These are phyloP conservation scores for Tachina grossa DNA, from an alignment of 2,888 invertebrate genomes.

Conservation along the genomic window DNA sequence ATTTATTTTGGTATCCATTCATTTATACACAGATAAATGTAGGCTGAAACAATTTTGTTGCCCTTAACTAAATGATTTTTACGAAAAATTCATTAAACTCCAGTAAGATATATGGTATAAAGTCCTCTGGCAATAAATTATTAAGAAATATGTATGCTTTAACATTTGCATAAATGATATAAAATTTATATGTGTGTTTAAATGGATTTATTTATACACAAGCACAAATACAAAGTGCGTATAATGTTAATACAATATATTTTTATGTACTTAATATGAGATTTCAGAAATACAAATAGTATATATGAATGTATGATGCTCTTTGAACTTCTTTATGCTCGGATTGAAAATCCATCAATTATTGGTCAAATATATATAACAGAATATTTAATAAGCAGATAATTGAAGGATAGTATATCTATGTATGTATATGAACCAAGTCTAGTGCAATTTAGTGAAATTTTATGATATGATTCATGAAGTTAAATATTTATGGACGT, in stretches of 20 bases:
- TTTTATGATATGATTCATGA: too few species aligned
- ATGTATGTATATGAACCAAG: too few species aligned
- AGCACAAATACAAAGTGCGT: not conserved
- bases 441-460: too few species aligned
- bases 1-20: slow-evolving; percentile 1
- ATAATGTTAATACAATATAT: not conserved
- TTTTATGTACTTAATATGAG: slow-evolving; percentile 20
- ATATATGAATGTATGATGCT: not conserved
- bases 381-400: slow-evolving; percentile 7
- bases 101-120: slow-evolving; percentile 58
- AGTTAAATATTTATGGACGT: too few species aligned
- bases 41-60: slow-evolving; percentile 56
- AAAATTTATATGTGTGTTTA: slow-evolving; percentile 36
- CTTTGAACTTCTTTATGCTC: slow-evolving; percentile 25
- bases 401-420: not conserved
- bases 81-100: slow-evolving; percentile 61
- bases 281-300: slow-evolving; percentile 13
- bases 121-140: slow-evolving; percentile 64
- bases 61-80: slow-evolving; percentile 62
- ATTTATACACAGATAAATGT: slow-evolving; percentile 41
- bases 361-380: not conserved
- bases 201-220: slow-evolving; percentile 1
- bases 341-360: slow-evolving; percentile 27
- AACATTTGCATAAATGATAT: slow-evolving; percentile 66
- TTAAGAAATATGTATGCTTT: slow-evolving; percentile 63